Conservation (phyloP, 2,888 invertebrate genomes). For the Periphyllus acericola region DNA sequence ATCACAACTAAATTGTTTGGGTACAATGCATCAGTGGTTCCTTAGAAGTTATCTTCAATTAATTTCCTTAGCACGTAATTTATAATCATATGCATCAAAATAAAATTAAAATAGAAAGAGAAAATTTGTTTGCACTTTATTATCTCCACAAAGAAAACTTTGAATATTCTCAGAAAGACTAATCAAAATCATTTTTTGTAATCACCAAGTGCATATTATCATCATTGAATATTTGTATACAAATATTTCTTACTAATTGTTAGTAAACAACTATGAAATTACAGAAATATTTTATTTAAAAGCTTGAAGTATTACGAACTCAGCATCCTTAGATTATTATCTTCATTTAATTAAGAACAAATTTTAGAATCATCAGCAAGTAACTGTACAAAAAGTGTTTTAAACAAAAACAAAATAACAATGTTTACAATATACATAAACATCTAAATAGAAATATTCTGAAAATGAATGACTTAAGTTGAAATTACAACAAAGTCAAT, state of each 20-base stretch:
- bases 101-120: not conserved
- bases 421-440: not conserved
- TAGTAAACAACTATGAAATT: too few species aligned
- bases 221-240: constrained; percentile 14
- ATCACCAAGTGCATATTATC: not conserved
- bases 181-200: constrained; percentile 37
- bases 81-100: not conserved
- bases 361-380: constrained; percentile 25
- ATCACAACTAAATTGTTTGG: not conserved
- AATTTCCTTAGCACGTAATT: not conserved
- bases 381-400: too few species aligned
- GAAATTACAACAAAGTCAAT: too few species aligned
- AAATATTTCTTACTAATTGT: not conserved
- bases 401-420: not conserved
- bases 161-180: constrained; percentile 34
- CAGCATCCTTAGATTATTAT: constrained; percentile 39
- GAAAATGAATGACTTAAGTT: too few species aligned
- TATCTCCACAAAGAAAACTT: not conserved
- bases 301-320: not conserved
- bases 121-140: not conserved
- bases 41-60: not conserved
- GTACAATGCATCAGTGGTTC: constrained; percentile 4
- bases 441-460: too few species aligned
- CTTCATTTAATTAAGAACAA: not conserved
- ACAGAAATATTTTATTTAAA: too few species aligned